Evolutionary conservation across 2,797 vertebrate genomes (phyloP).

Genomic region (Argya squamiceps): DNA sequence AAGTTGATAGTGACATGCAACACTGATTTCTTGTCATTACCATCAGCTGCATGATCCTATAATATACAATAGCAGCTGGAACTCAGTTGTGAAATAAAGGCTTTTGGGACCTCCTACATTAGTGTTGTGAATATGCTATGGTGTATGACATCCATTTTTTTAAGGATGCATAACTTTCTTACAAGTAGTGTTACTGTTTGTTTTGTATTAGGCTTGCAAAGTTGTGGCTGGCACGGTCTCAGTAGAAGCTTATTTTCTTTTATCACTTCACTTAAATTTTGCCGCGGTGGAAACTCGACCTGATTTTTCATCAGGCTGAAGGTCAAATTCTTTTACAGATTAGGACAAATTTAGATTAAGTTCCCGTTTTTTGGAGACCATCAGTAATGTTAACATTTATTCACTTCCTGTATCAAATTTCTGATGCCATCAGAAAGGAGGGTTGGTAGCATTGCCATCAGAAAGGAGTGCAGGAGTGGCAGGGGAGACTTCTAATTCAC

Average conservation of each 20-base stretch:
- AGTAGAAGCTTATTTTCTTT: background rate
- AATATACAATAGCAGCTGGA: background rate
- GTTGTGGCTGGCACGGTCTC: background rate
- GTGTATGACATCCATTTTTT: background rate
- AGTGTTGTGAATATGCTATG: background rate
- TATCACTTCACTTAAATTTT: background rate
- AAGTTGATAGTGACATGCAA: conserved; percentile 12
- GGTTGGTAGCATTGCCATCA: background rate
- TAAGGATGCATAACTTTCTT: background rate
- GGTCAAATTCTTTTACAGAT: background rate
- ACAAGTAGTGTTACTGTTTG: background rate
- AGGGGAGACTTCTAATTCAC: background rate
- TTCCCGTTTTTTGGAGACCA: background rate
- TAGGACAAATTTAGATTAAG: background rate
- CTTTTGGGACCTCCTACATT: background rate
- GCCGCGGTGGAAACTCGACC: fast-evolving
- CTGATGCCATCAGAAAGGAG: background rate
- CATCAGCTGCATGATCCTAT: background rate
- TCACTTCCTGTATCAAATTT: background rate
- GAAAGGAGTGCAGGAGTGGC: background rate
- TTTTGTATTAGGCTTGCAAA: background rate
- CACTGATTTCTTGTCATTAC: conserved; percentile 46
- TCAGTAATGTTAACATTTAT: background rate
- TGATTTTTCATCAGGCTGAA: background rate
- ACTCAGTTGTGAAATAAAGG: background rate